Base-by-base conservation (phyloP, 1,140 invertebrate genomes). In the Sinonovacula constricta region DNA sequence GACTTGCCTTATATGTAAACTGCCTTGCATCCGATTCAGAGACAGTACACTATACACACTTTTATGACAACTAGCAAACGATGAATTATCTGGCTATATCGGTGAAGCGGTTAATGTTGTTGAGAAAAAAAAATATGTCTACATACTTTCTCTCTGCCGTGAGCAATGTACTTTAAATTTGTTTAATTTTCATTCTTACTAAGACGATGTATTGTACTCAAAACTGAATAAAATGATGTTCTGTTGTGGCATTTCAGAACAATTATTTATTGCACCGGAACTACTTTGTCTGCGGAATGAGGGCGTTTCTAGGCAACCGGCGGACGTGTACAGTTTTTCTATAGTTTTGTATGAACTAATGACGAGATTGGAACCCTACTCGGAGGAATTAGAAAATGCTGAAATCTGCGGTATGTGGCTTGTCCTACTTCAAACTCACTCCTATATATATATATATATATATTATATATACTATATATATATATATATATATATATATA, bases 311-410 rank as follows among this genome's bases (percentile, higher is more conserved):
- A 95, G 95, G 26, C 96, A 95, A 88, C 96, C 97, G 91, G 97
- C 94, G 3, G 98, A 99, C 91, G 95, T 99, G 14, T 99, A 98
- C 90, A 96, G 97, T 54, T 99, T 99, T 92, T 96, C 95, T 53
- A 97, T 99, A 79, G 97, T 99, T 85, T 92, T 98, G 45, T 97
- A 97, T 87, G 98, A 99, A 93, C 96, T 99, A 78, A 94, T 98
- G 83, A 96, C 95, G 56, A 93, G 97, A 81, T 94, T 94, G 88
- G 96, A 96, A 59, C 97, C 97, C 0, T 98, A 96, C 89, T 96
- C 93, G 95, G 31, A 57, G 18, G 68, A 71, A 71, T 26, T 10
- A 14, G 57, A 56, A 56, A 59, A 71, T 45, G 28, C n/a, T 24
- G 57, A 53, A 0, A 0, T 39, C 30, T 34, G 45, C 26, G 68